Evolutionary conservation across 2,888 invertebrate genomes (phyloP).

Genomic region (Aradus depressus): DNA sequence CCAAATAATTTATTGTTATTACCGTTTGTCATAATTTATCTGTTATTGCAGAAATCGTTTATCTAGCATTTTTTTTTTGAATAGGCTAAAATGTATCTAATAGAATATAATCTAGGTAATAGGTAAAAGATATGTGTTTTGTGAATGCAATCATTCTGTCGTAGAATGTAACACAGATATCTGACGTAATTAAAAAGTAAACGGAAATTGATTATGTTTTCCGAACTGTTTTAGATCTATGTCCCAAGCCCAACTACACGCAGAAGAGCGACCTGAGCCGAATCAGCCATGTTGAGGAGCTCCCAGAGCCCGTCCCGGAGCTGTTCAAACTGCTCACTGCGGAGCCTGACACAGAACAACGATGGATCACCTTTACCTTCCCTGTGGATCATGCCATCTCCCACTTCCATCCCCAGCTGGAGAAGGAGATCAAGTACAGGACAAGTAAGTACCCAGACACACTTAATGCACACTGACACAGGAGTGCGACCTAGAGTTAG

Average conservation of each 20-base stretch:
- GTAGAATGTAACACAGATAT: no score
- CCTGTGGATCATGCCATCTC: slow-evolving; percentile 62
- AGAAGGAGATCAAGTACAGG: slow-evolving; percentile 56
- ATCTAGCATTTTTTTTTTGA: no score
- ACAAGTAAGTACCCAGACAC: slow-evolving; percentile 48
- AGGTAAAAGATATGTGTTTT: no score
- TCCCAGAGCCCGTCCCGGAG: slow-evolving; percentile 68
- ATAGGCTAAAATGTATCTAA: no score
- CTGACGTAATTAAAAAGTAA: no score
- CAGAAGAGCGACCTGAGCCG: slow-evolving; percentile 54
- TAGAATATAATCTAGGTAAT: no score
- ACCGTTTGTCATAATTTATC: no score
- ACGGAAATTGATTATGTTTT: no score
- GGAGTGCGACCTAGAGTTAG: no score
- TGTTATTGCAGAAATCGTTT: no score
- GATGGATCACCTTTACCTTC: slow-evolving; percentile 79
- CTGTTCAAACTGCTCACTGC: slow-evolving; percentile 60
- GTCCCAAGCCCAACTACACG: slow-evolving; percentile 72
- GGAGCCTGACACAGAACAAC: slow-evolving; percentile 59
- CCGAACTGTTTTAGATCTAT: slow-evolving; percentile 57
- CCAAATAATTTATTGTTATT: no score
- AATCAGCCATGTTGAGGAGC: slow-evolving; percentile 78
- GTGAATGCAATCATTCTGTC: no score
- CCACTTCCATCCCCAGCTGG: slow-evolving; percentile 47
- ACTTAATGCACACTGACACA: neutral